Base-by-base conservation (phyloP, 2,888 invertebrate genomes). In the Parascotia fuliginaria region DNA sequence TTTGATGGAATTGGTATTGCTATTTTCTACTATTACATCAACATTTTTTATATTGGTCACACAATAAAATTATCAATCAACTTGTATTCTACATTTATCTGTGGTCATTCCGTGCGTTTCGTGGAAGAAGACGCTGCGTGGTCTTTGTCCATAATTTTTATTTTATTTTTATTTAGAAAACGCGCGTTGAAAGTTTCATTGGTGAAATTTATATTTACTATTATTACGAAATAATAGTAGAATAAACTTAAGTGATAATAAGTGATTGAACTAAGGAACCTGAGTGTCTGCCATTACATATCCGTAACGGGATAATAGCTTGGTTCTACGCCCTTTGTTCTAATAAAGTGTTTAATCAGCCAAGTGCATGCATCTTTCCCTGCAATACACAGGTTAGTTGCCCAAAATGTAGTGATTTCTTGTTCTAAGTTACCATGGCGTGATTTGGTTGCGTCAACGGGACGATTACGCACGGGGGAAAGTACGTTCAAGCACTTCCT, bases 301-400 rank as follows among this genome's bases (percentile, higher is more conserved):
- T 87, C 88, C 90, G 83, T 90, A 91, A 92, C 92, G 92, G 92
- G 92, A 91, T 91, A 90, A 83, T 85, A 84, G 89, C 89, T 85
- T 86, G 84, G 85, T 89, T 88, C 79, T 83, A 77, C 82, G 82
- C 86, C 68, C 89, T 90, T 92, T 92, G 90, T 92, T 90, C 79
- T 73, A 75, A 80, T 85, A 85, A 88, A 92, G 92, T 90, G 85
- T 86, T 80, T 70, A 85, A 91, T 50, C 44, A 92, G 90, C 90
- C 87, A 92, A 92, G 92, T 92, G 92, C 92, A 92, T 92, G 92
- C 89, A 92, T 92, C 92, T 92, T 89, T 87, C 86, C 82, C 84
- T 89, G 92, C 90, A 91, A 88, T 89, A 91, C 89, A 79, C 91
- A 92, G 92, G 92, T 92, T 70, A 79, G 89, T 85, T 60, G 34